These are phyloP conservation scores for Oxyscelio sp. DNA, from an alignment of 2,888 invertebrate genomes.

Conservation along the genomic window DNA sequence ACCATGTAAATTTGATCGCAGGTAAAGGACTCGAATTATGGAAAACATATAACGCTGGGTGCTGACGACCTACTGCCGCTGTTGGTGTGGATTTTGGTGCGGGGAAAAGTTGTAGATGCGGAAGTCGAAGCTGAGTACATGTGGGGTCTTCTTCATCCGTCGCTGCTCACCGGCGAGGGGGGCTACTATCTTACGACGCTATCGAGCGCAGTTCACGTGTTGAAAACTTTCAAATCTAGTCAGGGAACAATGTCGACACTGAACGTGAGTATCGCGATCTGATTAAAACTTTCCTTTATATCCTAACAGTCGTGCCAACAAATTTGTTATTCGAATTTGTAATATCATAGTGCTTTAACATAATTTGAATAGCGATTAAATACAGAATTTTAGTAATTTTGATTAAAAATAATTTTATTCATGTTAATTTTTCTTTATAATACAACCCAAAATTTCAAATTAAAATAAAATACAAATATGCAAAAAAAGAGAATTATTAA, in stretches of 20 bases:
- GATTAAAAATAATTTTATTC: too few species aligned
- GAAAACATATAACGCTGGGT: conserved; percentile 90
- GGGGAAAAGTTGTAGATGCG: conserved; percentile 96
- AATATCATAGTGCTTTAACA: conserved; percentile 15
- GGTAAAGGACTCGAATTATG: conserved; percentile 92
- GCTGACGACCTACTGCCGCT: conserved; percentile 97
- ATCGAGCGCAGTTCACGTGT: conserved; percentile 96
- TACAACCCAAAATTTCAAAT: too few species aligned
- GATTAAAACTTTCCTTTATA: conserved; percentile 48
- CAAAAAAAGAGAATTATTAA: too few species aligned
- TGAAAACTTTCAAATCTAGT: conserved; percentile 91
- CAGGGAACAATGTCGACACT: conserved; percentile 87
- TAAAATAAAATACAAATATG: too few species aligned
- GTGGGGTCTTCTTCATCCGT: conserved; percentile 97
- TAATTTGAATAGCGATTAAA: neutral
- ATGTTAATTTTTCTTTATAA: too few species aligned
- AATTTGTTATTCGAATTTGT: conserved; percentile 51
- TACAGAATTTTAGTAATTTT: too few species aligned
- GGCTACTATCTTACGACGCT: conserved; percentile 98
- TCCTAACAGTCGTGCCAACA: conserved; percentile 24
- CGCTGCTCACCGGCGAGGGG: conserved; percentile 96
- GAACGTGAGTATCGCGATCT: conserved; percentile 81
- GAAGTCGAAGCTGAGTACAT: conserved; percentile 99
- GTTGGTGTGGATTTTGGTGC: conserved; percentile 96
- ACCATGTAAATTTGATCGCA: too few species aligned